Evolutionary conservation across 2,797 vertebrate species (phyloP).

Genomic region (Phataginus tetradactyla): DNA sequence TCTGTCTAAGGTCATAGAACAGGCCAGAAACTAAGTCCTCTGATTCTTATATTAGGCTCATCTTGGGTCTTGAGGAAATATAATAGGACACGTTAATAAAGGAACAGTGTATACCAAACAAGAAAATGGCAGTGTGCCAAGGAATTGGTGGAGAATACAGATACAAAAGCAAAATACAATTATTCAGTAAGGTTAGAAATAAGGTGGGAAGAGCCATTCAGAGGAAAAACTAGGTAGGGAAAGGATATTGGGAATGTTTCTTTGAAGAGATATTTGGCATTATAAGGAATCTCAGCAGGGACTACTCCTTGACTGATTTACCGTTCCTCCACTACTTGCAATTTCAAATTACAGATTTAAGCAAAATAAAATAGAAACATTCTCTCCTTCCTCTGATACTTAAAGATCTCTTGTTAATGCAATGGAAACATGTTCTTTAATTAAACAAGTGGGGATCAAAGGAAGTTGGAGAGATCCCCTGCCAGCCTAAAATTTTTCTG

Average conservation of each 20-base stretch:
- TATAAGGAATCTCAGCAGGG: slow-evolving; percentile 43
- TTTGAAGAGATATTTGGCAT: slow-evolving; percentile 40
- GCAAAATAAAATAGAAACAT: slow-evolving; percentile 49
- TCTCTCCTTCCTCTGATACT: slow-evolving; percentile 55
- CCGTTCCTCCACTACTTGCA: slow-evolving; percentile 1
- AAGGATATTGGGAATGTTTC: not conserved
- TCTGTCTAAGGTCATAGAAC: not conserved
- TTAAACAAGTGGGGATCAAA: slow-evolving; percentile 69
- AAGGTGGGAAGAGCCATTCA: not conserved
- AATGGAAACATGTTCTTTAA: slow-evolving; percentile 58
- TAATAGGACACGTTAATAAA: not conserved
- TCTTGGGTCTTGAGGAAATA: not conserved
- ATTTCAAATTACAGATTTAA: slow-evolving; percentile 52
- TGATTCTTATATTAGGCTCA: not conserved
- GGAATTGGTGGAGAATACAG: not conserved
- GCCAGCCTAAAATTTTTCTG: not conserved
- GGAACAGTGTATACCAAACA: not conserved
- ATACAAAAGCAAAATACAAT: not conserved
- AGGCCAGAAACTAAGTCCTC: not conserved
- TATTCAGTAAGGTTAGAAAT: not conserved
- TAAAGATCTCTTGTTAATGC: slow-evolving; percentile 47
- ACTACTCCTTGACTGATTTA: not conserved
- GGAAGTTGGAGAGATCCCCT: slow-evolving; percentile 42
- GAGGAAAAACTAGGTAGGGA: not conserved
- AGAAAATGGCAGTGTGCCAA: not conserved